Conservation (phyloP, 1,140 invertebrate genomes). For the Drosophila parvula region DNA sequence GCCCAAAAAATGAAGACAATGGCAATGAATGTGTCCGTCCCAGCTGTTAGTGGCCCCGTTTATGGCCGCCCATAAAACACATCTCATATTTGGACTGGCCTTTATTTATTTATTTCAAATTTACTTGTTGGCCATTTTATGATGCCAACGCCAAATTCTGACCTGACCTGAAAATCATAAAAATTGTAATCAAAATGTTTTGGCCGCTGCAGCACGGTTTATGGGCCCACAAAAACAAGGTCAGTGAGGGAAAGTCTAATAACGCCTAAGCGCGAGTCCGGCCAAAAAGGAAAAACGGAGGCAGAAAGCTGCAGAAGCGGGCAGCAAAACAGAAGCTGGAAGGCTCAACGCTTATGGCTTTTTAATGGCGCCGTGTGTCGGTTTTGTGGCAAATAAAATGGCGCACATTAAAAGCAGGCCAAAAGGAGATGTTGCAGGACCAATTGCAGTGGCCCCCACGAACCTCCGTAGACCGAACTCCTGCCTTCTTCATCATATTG, state of each 20-base stretch:
- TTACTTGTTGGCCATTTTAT: slow-evolving; percentile 80
- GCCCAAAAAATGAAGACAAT: slow-evolving; percentile 40
- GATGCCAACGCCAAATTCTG: slow-evolving; percentile 78
- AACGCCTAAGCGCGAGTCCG: slow-evolving; percentile 71
- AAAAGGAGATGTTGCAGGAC: slow-evolving; percentile 21
- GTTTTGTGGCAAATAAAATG: slow-evolving; percentile 83
- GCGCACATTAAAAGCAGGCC: slow-evolving; percentile 80
- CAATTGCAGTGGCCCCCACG: slow-evolving; percentile 67
- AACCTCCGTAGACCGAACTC: slow-evolving; percentile 3
- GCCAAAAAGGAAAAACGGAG: slow-evolving; percentile 31
- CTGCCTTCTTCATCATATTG: slow-evolving; percentile 45
- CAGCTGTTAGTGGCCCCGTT: slow-evolving; percentile 25
- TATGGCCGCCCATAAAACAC: slow-evolving; percentile 61
- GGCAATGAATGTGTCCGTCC: slow-evolving; percentile 11
- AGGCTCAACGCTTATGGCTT: slow-evolving; percentile 78
- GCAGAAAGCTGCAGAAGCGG: background rate
- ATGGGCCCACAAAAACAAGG: slow-evolving; percentile 51
- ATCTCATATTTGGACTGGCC: slow-evolving; percentile 68
- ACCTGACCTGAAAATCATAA: slow-evolving; percentile 84
- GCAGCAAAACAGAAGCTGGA: slow-evolving; percentile 28
- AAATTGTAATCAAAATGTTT: slow-evolving; percentile 78
- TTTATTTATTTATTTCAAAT: slow-evolving; percentile 78
- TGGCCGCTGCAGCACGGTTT: slow-evolving; percentile 61
- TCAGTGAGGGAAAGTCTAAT: slow-evolving; percentile 60
- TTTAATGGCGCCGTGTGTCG: slow-evolving; percentile 81